A percentile compares a stretch with the other conserved stretches of the same genome.
Conservation (phyloP, 2,888 invertebrate species). For the Lordiphosa andalusiaca region DNA sequence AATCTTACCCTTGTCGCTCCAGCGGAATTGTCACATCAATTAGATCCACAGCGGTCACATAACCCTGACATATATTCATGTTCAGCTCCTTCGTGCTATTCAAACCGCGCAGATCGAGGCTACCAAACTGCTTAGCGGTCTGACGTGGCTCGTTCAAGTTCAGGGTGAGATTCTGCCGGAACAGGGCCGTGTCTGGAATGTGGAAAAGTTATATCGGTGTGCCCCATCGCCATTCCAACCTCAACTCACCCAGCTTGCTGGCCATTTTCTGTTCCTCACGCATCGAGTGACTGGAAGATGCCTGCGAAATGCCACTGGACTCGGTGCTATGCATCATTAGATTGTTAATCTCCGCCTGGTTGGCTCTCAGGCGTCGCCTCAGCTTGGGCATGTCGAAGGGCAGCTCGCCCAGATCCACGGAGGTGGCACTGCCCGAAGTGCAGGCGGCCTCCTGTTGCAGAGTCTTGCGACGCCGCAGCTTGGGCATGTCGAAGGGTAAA, state of each 20-base stretch:
- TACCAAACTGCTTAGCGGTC: conserved; percentile 78
- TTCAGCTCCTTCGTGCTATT: conserved; percentile 83
- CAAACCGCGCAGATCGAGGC: conserved; percentile 80
- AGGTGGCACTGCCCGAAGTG: conserved; percentile 87
- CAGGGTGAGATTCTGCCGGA: conserved; percentile 87
- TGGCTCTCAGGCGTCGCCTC: conserved; percentile 86
- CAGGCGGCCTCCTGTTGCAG: conserved; percentile 84
- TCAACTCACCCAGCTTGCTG: conserved; percentile 81
- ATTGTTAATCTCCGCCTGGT: conserved; percentile 77
- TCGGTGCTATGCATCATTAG: conserved; percentile 83
- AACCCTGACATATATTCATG: conserved; percentile 84
- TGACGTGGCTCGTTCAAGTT: conserved; percentile 84
- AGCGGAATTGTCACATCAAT: conserved; percentile 91
- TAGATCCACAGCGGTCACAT: conserved; percentile 85
- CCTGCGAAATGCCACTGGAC: conserved; percentile 87
- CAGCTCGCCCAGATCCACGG: conserved; percentile 89
- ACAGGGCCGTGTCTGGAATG: conserved; percentile 81
- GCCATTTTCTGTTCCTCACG: conserved; percentile 84
- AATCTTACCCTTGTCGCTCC: conserved; percentile 91
- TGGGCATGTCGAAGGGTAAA: conserved; percentile 94
- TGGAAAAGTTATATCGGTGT: not conserved
- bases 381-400: conserved; percentile 96
- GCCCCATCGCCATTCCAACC: not conserved
- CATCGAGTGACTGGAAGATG: conserved; percentile 90
- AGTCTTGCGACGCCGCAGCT: conserved; percentile 86